Evolutionary conservation across 2,797 vertebrate genomes (phyloP).

Genomic region (Heliangelus exortis): DNA sequence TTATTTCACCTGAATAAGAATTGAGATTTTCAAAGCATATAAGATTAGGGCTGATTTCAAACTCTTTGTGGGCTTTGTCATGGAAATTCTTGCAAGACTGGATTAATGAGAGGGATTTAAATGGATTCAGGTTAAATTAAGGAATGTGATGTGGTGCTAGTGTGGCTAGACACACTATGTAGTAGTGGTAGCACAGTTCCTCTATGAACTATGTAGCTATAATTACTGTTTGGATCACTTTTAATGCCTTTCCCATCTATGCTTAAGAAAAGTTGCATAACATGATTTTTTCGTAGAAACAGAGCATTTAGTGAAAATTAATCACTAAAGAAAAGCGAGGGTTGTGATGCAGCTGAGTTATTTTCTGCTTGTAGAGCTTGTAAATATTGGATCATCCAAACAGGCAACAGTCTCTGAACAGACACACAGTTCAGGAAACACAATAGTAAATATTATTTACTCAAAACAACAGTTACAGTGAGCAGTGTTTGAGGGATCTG

Average conservation of each 20-base stretch:
- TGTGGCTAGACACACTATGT: not conserved
- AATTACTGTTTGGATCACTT: not conserved
- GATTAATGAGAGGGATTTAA: not conserved
- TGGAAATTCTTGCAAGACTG: not conserved
- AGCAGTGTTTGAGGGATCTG: not conserved
- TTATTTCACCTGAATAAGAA: not conserved
- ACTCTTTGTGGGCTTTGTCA: not conserved
- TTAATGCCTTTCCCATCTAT: not conserved
- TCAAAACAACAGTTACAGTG: not conserved
- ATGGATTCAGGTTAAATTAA: not conserved
- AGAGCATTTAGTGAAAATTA: not conserved
- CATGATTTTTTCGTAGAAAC: not conserved
- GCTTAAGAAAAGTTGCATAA: not conserved
- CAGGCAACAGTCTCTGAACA: not conserved
- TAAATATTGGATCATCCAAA: constrained; percentile 15
- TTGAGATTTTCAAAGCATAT: not conserved
- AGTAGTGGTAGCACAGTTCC: not conserved
- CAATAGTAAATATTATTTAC: constrained; percentile 7
- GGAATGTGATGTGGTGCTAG: not conserved
- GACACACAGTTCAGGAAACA: not conserved
- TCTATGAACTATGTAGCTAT: not conserved
- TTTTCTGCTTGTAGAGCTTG: not conserved
- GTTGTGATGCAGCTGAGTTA: not conserved
- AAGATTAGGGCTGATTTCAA: not conserved
- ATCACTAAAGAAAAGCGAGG: not conserved